These are phyloP conservation scores for Sinocyclocheilus anophthalmus DNA, from an alignment of 2,113 vertebrate genomes.

Conservation along the genomic window DNA sequence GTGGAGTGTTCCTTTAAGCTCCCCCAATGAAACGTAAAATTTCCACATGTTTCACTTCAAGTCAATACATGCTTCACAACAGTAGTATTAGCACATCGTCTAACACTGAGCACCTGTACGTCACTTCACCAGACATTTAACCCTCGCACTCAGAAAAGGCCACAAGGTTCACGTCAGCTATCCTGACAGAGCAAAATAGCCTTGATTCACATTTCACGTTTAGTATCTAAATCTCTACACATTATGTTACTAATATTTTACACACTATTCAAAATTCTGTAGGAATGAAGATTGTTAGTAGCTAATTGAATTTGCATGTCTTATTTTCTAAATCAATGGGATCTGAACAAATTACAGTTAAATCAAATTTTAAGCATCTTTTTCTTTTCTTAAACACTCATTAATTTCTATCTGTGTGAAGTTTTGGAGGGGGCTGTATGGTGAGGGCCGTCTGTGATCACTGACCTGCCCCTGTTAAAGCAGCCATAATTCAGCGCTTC, in stretches of 20 bases:
- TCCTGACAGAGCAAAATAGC: not conserved
- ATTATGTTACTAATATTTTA: no score
- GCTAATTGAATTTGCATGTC: not conserved
- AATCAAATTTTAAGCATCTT: no score
- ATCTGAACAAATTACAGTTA: not conserved
- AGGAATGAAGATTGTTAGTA: not conserved
- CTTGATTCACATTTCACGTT: no score
- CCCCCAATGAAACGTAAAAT: conserved; percentile 52
- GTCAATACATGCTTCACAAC: not conserved
- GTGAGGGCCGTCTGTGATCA: not conserved
- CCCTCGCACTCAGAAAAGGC: not conserved
- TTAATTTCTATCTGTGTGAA: no score
- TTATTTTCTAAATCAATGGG: not conserved
- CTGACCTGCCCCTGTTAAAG: conserved; percentile 18
- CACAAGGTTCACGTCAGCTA: not conserved
- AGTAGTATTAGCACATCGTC: conserved; percentile 1
- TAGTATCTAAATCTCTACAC: no score
- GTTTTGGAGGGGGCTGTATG: not conserved
- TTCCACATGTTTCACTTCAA: conserved; percentile 66
- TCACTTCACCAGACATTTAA: no score
- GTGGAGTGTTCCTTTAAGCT: conserved; percentile 12
- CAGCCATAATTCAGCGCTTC: conserved; percentile 38
- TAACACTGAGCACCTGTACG: no score
- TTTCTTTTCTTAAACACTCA: no score
- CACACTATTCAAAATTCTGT: no score